Evolutionary conservation across 2,113 vertebrate genomes (phyloP), one percentile per base, ranked within the genome.

Genomic region (Melanerpes formicivorus): DNA sequence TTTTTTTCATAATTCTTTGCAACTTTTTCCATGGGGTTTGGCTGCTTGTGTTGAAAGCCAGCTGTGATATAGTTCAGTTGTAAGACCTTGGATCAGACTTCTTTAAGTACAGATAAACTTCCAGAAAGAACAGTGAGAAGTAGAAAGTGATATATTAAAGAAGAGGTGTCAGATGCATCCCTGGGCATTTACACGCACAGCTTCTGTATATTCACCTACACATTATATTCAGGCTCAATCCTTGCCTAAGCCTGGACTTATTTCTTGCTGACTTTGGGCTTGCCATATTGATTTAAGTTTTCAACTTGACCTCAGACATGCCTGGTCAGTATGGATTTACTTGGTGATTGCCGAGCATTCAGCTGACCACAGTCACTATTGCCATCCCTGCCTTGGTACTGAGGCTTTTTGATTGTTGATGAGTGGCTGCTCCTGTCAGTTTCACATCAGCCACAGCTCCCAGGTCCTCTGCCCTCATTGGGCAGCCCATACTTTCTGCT

Each of bases 321-420:
- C 13, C 7, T 82, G 32, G 13, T 69, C 18, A 7, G 26, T 85
- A 3, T 21, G 27, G 30, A 69, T 60, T 90, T 69, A 32, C 7
- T 7, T 4, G 1, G 7, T 29, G 8, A 75, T 52, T 2, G 0
- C 3, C 6, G 6, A 23, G 11, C 27, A 58, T 73, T 80, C 60
- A 73, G 32, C 27, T 88, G 30, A 66, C 5, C 4, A 10, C 11
- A 44, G 25, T 13, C 27, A 56, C 19, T 7, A 2, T 3, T 62
- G 25, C 8, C 6, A 30, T 30, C 29, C 4, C 18, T 82, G 16
- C 5, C 25, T 17, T 27, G 2, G 3, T 72, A 54, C 3, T 0
- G 0, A 72, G 9, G 3, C 4, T 70, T 54, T 1, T 1, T 18
- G 37, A 14, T 5, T 37, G 11, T 21, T 48, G 40, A 23, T 74